Evolutionary conservation across 2,797 vertebrate species (phyloP).

Genomic region (Bufotes viridis): DNA sequence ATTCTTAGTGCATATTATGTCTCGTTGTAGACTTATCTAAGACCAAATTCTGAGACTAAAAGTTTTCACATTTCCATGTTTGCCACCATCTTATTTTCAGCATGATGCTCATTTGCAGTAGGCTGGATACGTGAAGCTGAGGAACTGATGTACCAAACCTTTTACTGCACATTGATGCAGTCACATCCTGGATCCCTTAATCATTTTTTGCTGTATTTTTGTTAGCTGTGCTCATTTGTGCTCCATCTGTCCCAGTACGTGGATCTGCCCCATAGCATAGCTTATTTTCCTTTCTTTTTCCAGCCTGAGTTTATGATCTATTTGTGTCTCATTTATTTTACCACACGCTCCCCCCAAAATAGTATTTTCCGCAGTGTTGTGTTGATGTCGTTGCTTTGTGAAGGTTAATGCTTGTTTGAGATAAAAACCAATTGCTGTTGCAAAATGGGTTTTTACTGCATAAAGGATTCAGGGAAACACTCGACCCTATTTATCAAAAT

Average conservation of each 20-base stretch:
- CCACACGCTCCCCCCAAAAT: background rate
- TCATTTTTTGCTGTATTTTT: slow-evolving; percentile 54
- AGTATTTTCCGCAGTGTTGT: slow-evolving; percentile 10
- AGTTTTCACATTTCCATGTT: background rate
- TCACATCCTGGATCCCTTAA: slow-evolving; percentile 62
- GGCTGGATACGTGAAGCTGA: background rate
- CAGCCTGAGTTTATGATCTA: background rate
- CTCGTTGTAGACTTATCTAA: background rate
- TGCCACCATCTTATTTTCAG: background rate
- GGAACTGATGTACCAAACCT: background rate
- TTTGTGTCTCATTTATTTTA: background rate
- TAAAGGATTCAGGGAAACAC: slow-evolving; percentile 24
- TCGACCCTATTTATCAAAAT: background rate
- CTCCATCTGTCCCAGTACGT: background rate
- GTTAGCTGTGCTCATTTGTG: slow-evolving; percentile 6
- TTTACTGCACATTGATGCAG: slow-evolving; percentile 18
- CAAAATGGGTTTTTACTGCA: slow-evolving; percentile 6
- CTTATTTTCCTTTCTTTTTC: background rate
- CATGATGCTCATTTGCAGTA: background rate
- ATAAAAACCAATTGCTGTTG: slow-evolving; percentile 6
- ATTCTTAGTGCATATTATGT: background rate
- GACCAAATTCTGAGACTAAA: background rate
- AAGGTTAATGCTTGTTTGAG: slow-evolving; percentile 6
- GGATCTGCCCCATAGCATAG: background rate
- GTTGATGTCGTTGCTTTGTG: slow-evolving; percentile 30